Evolutionary conservation across 2,797 vertebrate genomes (phyloP).

Genomic region (Telmatherina bonti): DNA sequence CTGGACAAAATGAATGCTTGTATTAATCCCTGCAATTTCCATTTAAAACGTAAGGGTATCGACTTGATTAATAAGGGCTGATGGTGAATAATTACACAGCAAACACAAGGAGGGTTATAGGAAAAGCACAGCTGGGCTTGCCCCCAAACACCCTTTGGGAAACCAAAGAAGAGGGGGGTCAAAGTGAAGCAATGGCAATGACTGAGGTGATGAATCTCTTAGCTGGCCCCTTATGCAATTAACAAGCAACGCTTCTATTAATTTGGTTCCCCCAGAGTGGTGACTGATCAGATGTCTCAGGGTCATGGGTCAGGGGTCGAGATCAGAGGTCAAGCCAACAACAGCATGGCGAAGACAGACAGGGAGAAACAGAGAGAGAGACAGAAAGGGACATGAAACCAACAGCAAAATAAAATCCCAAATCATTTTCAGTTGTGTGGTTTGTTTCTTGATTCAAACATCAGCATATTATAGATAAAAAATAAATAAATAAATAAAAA

Average conservation of each 20-base stretch:
- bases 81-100: conserved; percentile 99
- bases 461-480: too few species aligned
- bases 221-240: conserved; percentile 98
- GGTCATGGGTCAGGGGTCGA: conserved; percentile 95
- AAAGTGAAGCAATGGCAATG: conserved; percentile 99
- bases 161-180: conserved; percentile 86
- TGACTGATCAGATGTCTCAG: conserved; percentile 98
- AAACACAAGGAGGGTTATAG: conserved; percentile 91
- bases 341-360: conserved; percentile 66
- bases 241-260: conserved; percentile 98
- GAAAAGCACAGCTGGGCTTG: conserved; percentile 96
- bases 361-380: conserved; percentile 39
- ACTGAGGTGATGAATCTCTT: conserved; percentile 99
- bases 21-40: conserved; percentile 99
- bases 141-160: conserved; percentile 95
- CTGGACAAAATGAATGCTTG: conserved; percentile 98
- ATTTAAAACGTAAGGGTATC: conserved; percentile 98
- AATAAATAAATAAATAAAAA: too few species aligned
- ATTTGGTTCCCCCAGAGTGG: conserved; percentile 96
- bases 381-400: conserved; percentile 39
- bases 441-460: conserved; percentile 20
- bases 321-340: conserved; percentile 93
- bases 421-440: conserved; percentile 76
- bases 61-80: conserved; percentile 99
- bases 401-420: conserved; percentile 77